Percentiles rank a stretch among this genome's conserved stretches.
These are phyloP conservation scores for Carassius gibelio DNA, from an alignment of 2,113 vertebrate species.

Conservation along the genomic window DNA sequence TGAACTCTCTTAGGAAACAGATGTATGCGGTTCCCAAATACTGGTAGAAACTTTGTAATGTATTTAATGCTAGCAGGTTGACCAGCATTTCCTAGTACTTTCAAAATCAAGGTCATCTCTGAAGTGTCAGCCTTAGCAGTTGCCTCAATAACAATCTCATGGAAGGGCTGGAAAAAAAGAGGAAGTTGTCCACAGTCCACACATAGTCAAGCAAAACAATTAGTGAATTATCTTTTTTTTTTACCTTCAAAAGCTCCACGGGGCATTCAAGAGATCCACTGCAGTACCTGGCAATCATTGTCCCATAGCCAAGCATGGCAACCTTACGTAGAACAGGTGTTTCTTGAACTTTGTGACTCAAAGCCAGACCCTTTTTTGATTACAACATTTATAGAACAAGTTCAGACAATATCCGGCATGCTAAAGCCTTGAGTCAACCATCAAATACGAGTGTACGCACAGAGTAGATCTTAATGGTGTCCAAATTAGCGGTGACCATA, in stretches of 20 bases:
- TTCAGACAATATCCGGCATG: background rate
- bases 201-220: background rate
- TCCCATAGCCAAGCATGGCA: conserved; percentile 75
- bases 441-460: conserved; percentile 60
- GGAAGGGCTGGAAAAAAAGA: conserved; percentile 69
- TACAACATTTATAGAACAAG: background rate
- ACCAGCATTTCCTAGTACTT: conserved; percentile 82
- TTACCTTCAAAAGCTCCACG: conserved; percentile 69
- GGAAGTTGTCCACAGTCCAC: background rate
- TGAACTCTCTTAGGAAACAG: conserved; percentile 71
- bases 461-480: conserved; percentile 70
- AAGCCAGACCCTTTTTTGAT: conserved; percentile 69
- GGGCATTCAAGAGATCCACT: conserved; percentile 56
- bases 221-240: background rate
- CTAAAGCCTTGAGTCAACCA: background rate
- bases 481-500: conserved; percentile 71
- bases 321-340: conserved; percentile 68
- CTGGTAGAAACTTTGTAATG: conserved; percentile 77
- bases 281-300: conserved; percentile 77
- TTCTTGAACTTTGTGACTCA: conserved; percentile 65
- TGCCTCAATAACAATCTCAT: conserved; percentile 73
- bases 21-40: conserved; percentile 71
- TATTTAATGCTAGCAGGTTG: conserved; percentile 78
- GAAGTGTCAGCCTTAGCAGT: conserved; percentile 71
- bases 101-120: conserved; percentile 76